Base-by-base conservation (phyloP, 2,888 invertebrate genomes). In the Pedicia rivosa region DNA sequence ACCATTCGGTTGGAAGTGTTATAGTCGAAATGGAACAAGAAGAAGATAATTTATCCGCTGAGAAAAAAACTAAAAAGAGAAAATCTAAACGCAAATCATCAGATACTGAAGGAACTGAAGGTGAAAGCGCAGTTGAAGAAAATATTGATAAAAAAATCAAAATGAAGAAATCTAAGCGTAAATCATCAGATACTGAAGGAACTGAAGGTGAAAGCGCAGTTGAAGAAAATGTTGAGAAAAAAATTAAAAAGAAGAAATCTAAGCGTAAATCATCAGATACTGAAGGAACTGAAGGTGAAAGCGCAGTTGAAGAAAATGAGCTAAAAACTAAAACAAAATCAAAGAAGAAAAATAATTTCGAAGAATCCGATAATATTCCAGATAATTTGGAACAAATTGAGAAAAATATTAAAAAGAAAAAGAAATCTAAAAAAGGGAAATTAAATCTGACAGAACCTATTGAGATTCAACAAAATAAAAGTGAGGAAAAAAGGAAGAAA, bases 381-480 rank as follows among this genome's bases (percentile, higher is more conserved):
- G n/a, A n/a, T n/a, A n/a, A n/a, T n/a, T n/a, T n/a, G n/a, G n/a
- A n/a, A n/a, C n/a, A n/a, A n/a, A 12, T 19, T 17, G n/a, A 16
- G 2, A 30, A 30, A 30, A 30, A 30, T 12, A 17, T 19, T 3
- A 30, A 30, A 30, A 30, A 30, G n/a, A 30, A 30, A 12, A n/a
- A n/a, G n/a, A 30, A 17, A 30, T 19, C 3, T 5, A 30, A 17
- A 6, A n/a, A 17, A 17, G 19, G 30, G n/a, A n/a, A n/a, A n/a
- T n/a, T n/a, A n/a, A n/a, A n/a, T n/a, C n/a, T n/a, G n/a, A n/a
- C n/a, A n/a, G n/a, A n/a, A n/a, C n/a, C n/a, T 17, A 6, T 30
- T 12, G 10, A 8, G 15, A 9, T 28, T 14, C 17, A 30, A 17
- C 30, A 16, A 16, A 10, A 30, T 17, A 2, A 17, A 5, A 5